Conservation (phyloP, 2,888 invertebrate species). For the Camptogramma bilineatum region DNA sequence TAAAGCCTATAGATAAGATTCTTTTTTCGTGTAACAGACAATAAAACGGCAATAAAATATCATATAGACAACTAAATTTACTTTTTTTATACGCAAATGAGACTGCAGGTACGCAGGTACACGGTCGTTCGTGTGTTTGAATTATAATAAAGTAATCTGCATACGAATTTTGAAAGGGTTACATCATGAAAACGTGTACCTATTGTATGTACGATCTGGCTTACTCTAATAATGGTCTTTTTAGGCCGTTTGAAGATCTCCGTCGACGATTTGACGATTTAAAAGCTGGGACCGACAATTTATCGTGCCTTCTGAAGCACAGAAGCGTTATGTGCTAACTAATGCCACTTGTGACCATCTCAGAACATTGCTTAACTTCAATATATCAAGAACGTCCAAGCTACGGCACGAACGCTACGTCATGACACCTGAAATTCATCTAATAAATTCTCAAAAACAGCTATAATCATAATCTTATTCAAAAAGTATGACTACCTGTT, state of each 20-base stretch:
- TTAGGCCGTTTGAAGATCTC: no score
- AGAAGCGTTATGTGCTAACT: no score
- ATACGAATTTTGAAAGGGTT: conserved; percentile 23
- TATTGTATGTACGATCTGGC: neutral
- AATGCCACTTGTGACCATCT: no score
- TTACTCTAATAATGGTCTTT: no score
- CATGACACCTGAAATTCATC: neutral
- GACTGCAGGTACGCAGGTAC: conserved; percentile 52
- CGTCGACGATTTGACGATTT: no score
- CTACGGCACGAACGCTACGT: no score
- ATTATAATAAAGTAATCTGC: conserved; percentile 55
- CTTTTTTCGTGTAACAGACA: conserved; percentile 41
- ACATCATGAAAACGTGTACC: conserved; percentile 15
- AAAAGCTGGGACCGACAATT: no score
- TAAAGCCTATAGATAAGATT: conserved; percentile 39
- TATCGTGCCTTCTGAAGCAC: no score
- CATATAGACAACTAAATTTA: conserved; percentile 50
- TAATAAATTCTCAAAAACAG: neutral
- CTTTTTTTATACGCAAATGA: conserved; percentile 59
- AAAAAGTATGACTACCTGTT: neutral
- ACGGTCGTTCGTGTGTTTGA: conserved; percentile 57
- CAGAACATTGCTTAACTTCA: no score
- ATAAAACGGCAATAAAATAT: conserved; percentile 55
- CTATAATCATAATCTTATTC: neutral
- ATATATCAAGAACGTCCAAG: no score